Evolutionary conservation across 1,140 invertebrate species (phyloP).

Genomic region (Ceratoteleas bidentatus): DNA sequence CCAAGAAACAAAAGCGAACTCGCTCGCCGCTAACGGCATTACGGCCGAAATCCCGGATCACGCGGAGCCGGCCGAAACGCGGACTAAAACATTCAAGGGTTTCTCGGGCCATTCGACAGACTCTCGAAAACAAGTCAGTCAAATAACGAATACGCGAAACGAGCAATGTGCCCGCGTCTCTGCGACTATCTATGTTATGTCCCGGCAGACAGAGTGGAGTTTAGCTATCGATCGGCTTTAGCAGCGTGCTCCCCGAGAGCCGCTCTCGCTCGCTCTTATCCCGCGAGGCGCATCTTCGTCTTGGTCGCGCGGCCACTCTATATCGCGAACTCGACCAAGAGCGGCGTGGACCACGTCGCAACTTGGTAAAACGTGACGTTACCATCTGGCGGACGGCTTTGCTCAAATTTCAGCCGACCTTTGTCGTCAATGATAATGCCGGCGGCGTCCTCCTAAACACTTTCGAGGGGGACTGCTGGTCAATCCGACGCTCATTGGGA

Average conservation of each 20-base stretch:
- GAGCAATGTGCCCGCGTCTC: constrained; percentile 54
- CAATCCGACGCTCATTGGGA: constrained; percentile 29
- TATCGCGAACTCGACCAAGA: constrained; percentile 60
- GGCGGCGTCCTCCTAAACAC: constrained; percentile 29
- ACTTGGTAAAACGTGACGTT: constrained; percentile 65
- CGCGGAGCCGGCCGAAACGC: constrained; percentile 36
- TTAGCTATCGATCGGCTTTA: constrained; percentile 79
- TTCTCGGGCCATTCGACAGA: constrained; percentile 49
- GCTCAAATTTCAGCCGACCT: constrained; percentile 48
- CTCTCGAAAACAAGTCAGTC: constrained; percentile 47
- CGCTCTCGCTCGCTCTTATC: constrained; percentile 59
- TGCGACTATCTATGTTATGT: constrained; percentile 71
- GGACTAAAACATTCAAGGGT: constrained; percentile 58
- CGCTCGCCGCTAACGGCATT: constrained; percentile 47
- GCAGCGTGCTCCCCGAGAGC: constrained; percentile 68
- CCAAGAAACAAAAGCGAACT: constrained; percentile 21
- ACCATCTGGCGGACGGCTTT: constrained; percentile 58
- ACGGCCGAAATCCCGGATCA: constrained; percentile 47
- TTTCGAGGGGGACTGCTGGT: constrained; percentile 26
- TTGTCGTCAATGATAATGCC: constrained; percentile 48
- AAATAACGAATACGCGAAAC: constrained; percentile 60
- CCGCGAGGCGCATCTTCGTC: constrained; percentile 47
- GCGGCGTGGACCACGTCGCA: constrained; percentile 68
- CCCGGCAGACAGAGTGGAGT: constrained; percentile 75
- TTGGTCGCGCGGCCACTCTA: constrained; percentile 50